Conservation (phyloP, 2,113 vertebrate species). For the Dunckerocampus dactyliophorus region DNA sequence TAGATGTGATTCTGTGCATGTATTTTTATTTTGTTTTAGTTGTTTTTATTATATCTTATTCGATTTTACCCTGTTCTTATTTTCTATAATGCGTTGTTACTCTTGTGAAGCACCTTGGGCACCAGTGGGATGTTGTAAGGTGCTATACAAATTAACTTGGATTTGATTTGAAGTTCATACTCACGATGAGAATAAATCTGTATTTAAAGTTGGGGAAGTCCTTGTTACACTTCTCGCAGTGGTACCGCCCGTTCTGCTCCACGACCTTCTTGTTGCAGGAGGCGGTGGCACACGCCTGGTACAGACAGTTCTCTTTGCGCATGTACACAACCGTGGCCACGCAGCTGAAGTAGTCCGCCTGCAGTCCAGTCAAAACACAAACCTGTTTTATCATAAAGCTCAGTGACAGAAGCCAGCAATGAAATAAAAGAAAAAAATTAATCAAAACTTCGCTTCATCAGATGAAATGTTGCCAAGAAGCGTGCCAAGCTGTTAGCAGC, state of each 20-base stretch:
- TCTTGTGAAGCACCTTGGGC: too few species aligned
- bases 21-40: too few species aligned
- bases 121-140: too few species aligned
- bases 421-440: constrained; percentile 31
- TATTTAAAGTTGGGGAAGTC: constrained; percentile 88
- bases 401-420: neutral
- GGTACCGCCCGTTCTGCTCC: constrained; percentile 82
- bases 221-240: constrained; percentile 84
- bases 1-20: too few species aligned
- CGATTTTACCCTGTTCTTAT: too few species aligned
- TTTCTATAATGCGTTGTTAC: too few species aligned
- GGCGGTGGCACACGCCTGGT: constrained; percentile 84
- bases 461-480: constrained; percentile 38
- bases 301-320: constrained; percentile 88
- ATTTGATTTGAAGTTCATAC: constrained; percentile 30
- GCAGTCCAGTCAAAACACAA: neutral
- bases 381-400: too few species aligned
- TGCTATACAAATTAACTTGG: too few species aligned
- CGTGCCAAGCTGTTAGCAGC: constrained; percentile 35
- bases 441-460: constrained; percentile 32
- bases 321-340: constrained; percentile 81
- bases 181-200: constrained; percentile 85
- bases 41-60: too few species aligned
- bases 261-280: constrained; percentile 91
- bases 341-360: constrained; percentile 88